These are phyloP conservation scores for Ianthella basta DNA, from an alignment of 37 sponge, comb jelly and placozoan genomes.

Conservation along the genomic window DNA sequence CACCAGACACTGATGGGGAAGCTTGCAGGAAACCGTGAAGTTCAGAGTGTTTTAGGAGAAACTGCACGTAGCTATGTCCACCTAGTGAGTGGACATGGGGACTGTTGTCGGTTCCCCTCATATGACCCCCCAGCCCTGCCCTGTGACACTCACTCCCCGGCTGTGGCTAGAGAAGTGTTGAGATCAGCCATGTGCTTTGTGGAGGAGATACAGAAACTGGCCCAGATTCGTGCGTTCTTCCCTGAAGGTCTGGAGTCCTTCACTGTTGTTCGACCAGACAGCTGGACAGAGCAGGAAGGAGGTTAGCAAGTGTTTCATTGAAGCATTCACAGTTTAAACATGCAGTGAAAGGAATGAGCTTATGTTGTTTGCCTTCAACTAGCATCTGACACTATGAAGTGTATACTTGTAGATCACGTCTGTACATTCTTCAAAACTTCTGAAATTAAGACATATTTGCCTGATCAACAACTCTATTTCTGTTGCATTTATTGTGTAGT, in stretches of 20 bases:
- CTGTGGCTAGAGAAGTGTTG: constrained; percentile 50
- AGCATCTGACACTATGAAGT: too few species aligned
- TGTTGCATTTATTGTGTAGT: too few species aligned
- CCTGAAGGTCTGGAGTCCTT: not conserved
- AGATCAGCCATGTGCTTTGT: constrained; percentile 38
- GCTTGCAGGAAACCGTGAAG: not conserved
- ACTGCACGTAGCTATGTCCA: constrained; percentile 18
- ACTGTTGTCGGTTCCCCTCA: constrained; percentile 54
- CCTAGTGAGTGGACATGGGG: constrained; percentile 48
- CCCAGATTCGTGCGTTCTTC: not conserved
- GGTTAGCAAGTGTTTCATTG: not conserved
- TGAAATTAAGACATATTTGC: too few species aligned
- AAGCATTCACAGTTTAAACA: not conserved
- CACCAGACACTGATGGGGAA: not conserved
- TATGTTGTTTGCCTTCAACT: too few species aligned
- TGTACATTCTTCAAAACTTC: too few species aligned
- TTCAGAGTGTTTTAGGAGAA: not conserved
- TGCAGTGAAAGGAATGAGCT: too few species aligned
- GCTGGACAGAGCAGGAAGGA: not conserved
- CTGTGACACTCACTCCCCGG: constrained; percentile 25
- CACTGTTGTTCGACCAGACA: not conserved
- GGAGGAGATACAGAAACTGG: not conserved
- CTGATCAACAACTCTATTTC: too few species aligned
- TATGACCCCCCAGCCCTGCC: constrained; percentile 61
- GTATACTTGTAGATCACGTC: too few species aligned